Conservation (phyloP, 1,140 invertebrate genomes). For the Tenebrio molitor region DNA sequence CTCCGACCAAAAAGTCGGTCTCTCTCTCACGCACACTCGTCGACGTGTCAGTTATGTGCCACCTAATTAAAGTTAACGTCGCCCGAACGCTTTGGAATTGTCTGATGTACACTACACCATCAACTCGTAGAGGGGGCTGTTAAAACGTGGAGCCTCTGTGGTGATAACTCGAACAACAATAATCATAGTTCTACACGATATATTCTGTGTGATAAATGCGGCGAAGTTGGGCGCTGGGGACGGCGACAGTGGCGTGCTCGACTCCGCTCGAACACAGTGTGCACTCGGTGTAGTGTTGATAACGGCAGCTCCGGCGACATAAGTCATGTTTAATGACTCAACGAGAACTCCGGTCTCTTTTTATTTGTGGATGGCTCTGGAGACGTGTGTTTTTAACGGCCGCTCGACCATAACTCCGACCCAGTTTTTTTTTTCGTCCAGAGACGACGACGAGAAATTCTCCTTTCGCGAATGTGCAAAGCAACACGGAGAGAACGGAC, state of each 20-base stretch:
- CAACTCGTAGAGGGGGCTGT: neutral
- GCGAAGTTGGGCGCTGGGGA: slow-evolving; percentile 12
- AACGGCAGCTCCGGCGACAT: slow-evolving; percentile 39
- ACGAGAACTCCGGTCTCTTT: slow-evolving; percentile 36
- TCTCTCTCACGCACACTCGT: neutral
- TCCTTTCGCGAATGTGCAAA: too few relatives aligned
- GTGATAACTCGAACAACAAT: slow-evolving; percentile 43
- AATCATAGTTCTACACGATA: slow-evolving; percentile 48
- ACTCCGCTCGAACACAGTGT: slow-evolving; percentile 28
- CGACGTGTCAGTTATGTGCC: neutral
- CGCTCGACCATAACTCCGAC: neutral
- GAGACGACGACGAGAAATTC: too few relatives aligned
- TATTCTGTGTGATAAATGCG: slow-evolving; percentile 47
- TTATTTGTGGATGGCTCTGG: slow-evolving; percentile 29
- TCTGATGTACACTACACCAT: neutral
- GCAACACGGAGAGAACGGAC: neutral
- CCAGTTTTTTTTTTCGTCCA: neutral
- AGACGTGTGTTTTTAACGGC: slow-evolving; percentile 45
- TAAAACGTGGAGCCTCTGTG: slow-evolving; percentile 14
- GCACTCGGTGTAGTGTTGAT: slow-evolving; percentile 49
- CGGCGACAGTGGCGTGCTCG: slow-evolving; percentile 21
- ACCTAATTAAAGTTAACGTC: slow-evolving; percentile 33
- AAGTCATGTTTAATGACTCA: slow-evolving; percentile 48
- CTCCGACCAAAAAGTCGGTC: neutral
- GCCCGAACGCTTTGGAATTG: slow-evolving; percentile 13